Evolutionary conservation across 2,113 vertebrate species (phyloP).

Genomic region (Dicaeum eximium): DNA sequence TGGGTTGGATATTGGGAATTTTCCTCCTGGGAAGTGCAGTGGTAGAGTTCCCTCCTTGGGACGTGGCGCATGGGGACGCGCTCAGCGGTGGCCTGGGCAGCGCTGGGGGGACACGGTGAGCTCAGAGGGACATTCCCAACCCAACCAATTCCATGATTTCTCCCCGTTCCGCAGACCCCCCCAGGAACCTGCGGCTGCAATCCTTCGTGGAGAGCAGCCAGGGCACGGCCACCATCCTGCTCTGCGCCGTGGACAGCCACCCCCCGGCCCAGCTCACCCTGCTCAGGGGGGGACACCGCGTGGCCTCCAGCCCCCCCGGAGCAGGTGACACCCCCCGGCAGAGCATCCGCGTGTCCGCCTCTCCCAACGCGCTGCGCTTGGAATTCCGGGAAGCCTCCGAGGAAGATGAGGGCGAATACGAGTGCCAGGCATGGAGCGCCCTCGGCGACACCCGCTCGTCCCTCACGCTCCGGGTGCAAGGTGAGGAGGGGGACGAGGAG

Average conservation of each 20-base stretch:
- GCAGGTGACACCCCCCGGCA: background rate
- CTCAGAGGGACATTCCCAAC: background rate
- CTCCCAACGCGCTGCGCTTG: constrained; percentile 57
- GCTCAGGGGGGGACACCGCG: background rate
- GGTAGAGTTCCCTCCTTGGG: background rate
- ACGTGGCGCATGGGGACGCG: background rate
- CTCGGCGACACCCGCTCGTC: background rate
- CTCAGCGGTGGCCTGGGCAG: background rate
- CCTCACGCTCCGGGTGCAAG: constrained; percentile 38
- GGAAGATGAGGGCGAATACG: constrained; percentile 56
- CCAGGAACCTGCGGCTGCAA: constrained; percentile 55
- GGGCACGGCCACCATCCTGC: constrained; percentile 38
- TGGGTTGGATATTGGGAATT: accelerated
- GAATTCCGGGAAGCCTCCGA: constrained; percentile 38
- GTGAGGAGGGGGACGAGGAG: background rate
- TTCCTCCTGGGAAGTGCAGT: accelerated
- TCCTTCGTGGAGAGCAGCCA: constrained; percentile 54
- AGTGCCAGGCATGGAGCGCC: constrained; percentile 44
- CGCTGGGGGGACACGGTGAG: accelerated
- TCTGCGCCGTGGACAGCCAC: constrained; percentile 68
- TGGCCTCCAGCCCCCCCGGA: background rate
- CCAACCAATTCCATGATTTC: accelerated
- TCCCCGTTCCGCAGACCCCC: constrained; percentile 41
- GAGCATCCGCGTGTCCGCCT: background rate
- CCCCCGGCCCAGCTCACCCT: constrained; percentile 51